phyloP scores from a whole-genome alignment of 2,888 invertebrate species.

The Archips crataeganus region DNA sequence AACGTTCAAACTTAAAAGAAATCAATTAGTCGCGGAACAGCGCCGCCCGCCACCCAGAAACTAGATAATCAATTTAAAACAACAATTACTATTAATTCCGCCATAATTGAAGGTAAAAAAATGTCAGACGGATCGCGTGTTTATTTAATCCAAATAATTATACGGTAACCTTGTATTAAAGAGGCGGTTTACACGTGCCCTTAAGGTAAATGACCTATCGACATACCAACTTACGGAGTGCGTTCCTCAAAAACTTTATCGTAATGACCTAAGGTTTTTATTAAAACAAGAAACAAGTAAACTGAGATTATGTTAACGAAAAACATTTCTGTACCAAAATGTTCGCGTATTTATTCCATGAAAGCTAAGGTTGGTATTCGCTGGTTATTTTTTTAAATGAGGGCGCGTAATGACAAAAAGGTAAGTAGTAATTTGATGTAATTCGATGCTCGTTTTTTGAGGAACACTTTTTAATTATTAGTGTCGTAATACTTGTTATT shows the following conservation, averaged over 20 bases:
- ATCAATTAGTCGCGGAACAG: slow-evolving; percentile 26
- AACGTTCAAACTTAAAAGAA: background rate
- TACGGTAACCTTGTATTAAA: slow-evolving; percentile 38
- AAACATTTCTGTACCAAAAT: slow-evolving; percentile 5
- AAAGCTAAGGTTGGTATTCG: background rate
- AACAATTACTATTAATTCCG: slow-evolving; percentile 44
- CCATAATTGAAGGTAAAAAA: slow-evolving; percentile 26
- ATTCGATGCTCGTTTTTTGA: slow-evolving; percentile 64
- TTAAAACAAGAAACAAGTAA: background rate
- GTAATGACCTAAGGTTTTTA: background rate
- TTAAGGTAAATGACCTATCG: slow-evolving; percentile 55
- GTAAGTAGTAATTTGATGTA: slow-evolving; percentile 70
- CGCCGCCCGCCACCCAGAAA: slow-evolving; percentile 47
- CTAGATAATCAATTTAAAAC: slow-evolving; percentile 56
- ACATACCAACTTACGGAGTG: slow-evolving; percentile 44
- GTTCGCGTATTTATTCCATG: background rate
- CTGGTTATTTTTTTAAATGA: slow-evolving; percentile 29
- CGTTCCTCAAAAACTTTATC: background rate
- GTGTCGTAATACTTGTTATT: slow-evolving; percentile 59
- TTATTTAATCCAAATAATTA: slow-evolving; percentile 44
- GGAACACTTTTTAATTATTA: slow-evolving; percentile 70
- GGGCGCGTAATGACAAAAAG: slow-evolving; percentile 57
- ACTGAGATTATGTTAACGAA: background rate
- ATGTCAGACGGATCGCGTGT: slow-evolving; percentile 23
- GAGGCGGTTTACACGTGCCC: slow-evolving; percentile 55